Conservation (phyloP, 1,140 invertebrate genomes). For the Epicauta chinensis region DNA sequence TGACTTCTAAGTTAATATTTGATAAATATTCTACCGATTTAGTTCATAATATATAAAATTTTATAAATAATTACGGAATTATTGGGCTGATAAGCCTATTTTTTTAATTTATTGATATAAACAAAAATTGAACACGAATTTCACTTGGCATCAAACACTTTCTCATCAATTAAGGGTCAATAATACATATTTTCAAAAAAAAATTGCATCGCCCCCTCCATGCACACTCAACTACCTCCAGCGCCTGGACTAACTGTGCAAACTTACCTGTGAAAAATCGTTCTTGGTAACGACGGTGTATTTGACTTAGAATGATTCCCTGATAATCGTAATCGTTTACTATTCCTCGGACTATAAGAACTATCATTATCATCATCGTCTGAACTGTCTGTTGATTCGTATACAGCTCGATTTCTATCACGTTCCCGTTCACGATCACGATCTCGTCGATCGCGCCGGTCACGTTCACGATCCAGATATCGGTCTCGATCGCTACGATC, state of each 20-base stretch:
- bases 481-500: constrained; percentile 36
- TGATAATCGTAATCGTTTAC: constrained; percentile 49
- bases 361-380: constrained; percentile 49
- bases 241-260: neutral
- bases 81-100: no score
- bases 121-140: no score
- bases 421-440: constrained; percentile 42
- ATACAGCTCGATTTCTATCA: constrained; percentile 38
- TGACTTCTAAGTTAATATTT: no score
- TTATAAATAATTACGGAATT: no score
- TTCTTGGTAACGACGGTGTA: constrained; percentile 49
- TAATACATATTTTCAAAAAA: no score
- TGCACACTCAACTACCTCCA: no score
- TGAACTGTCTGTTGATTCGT: constrained; percentile 49
- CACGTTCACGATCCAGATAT: constrained; percentile 40
- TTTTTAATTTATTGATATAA: no score
- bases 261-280: constrained; percentile 59
- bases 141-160: no score
- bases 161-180: no score
- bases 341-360: constrained; percentile 34
- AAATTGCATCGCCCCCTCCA: no score
- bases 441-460: constrained; percentile 38
- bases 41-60: no score
- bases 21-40: no score
- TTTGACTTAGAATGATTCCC: constrained; percentile 44